Base-by-base conservation (phyloP, 2,113 vertebrate species). In the Halcyon malimbica region DNA sequence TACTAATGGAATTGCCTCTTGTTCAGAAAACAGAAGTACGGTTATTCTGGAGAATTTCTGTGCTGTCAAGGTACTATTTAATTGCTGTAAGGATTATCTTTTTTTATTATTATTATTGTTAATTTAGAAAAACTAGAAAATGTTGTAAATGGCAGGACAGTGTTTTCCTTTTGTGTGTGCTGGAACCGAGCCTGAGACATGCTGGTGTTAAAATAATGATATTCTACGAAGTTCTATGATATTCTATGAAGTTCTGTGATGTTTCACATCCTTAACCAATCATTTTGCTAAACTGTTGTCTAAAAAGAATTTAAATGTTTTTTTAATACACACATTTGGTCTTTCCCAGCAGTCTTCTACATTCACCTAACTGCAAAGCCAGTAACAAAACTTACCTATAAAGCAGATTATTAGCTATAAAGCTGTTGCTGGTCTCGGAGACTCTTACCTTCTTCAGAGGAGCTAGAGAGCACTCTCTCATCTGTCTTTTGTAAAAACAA, bases 271-370 rank as follows among this genome's bases (percentile, higher is more conserved):
- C 11, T 78, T 46, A 59, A 62, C 14, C 15, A 11, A 13, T 50
- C 6, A 11, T 1, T 11, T 24, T 74, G 10, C n/a, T n/a, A 68
- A 75, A 14, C 25, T 46, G 4, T 48, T 68, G 37, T 46, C 16
- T 13, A n/a, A 53, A 41, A 50, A 2, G 1, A 5, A 25, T 29
- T 37, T 8, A 5, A 35, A 6, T 8, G 2, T 19, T 6, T 59
- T 89, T 69, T 42, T 10, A 64, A 60, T 63, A 28, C 5, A 3
- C 69, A 19, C 1, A 1, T n/a, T 7, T 5, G 23, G 0, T 39
- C 19, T 85, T 77, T 65, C 10, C n/a, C 85, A 23, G 1, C 14
- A 9, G 11, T 86, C 35, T 70, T 92, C 24, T 37, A 83, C 33
- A 85, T 77, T 19, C 6, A 76, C 12, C 25, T 16, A 73, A 16